Conservation (phyloP, 1,140 invertebrate species). For the Platorchestia sp. region DNA sequence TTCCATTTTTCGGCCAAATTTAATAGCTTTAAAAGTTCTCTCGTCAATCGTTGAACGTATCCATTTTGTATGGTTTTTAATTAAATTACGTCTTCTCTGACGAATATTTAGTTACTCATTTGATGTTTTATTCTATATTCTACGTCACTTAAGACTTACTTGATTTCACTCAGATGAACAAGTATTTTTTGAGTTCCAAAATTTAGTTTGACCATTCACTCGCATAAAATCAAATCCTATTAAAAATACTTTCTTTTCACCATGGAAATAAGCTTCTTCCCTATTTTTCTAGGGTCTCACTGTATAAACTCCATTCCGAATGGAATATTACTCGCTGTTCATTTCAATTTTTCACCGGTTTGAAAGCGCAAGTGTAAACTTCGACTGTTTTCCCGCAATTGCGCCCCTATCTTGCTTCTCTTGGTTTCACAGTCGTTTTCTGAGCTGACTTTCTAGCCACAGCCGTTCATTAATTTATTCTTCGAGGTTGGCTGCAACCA, state of each 20-base stretch:
- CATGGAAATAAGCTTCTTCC: too few relatives aligned
- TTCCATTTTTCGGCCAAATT: too few relatives aligned
- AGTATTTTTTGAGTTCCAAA: not conserved
- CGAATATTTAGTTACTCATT: not conserved
- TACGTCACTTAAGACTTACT: not conserved
- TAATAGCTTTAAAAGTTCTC: too few relatives aligned
- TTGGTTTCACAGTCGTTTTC: not conserved
- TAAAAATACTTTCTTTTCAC: too few relatives aligned
- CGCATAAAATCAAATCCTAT: not conserved
- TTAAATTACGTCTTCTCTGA: not conserved
- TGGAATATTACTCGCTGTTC: not conserved
- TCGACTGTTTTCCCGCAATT: not conserved
- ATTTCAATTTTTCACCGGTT: not conserved
- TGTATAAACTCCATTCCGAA: not conserved
- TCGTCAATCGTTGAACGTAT: not conserved
- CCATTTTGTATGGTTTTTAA: not conserved
- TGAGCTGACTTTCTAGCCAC: not conserved
- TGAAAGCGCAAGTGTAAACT: not conserved
- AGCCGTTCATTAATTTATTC: conserved; percentile 48
- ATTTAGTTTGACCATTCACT: not conserved
- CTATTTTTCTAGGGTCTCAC: too few relatives aligned
- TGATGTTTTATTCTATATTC: not conserved
- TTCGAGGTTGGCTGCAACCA: conserved; percentile 32
- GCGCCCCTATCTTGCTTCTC: not conserved
- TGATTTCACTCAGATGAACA: not conserved